Base-by-base conservation (phyloP, 2,797 vertebrate species). In the Dipus sagitta region DNA sequence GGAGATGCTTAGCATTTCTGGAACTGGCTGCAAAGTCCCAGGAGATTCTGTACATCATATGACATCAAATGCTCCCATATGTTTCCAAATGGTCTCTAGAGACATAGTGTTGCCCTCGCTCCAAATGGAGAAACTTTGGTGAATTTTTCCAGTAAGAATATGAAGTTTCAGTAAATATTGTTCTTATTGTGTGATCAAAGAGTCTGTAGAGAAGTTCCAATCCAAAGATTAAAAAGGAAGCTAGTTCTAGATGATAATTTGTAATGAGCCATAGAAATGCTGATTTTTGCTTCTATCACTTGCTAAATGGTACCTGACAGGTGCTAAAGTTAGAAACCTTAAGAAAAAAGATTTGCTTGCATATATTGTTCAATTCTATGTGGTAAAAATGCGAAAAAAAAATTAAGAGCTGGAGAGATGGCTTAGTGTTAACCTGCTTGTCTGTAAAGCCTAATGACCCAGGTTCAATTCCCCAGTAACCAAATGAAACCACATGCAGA, bases 161-260 rank as follows among this genome's bases (percentile, higher is more conserved):
- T 34, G 84, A 86, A 23, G 6, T 86, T 80, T 79, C 89, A 84
- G 78, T 54, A 77, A 84, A 6, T 52, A 76, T 52, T 90, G 86
- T 92, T 24, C 11, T 74, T 67, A 65, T 13, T 60, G 26, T 78
- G 62, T 80, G 54, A 28, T 28, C 42, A 62, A 82, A 18, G 20
- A 71, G 87, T 71, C 26, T 85, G 76, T 68, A 82, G 30, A 88
- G 32, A 74, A 90, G 81, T 82, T 21, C 8, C 77, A 90, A 93
- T 62, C 24, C 58, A 95, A 72, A 77, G 6, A 77, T 28, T 74
- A 20, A 85, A 72, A 80, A 5, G 3, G 74, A 52, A 93, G 10
- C 5, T 82, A 42, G 58, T 77, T 88, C 18, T 82, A 47, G 75
- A 68, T 38, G 38, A 82, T 77, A 71, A 72, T 85, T 84, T 72